Evolutionary conservation across 2,888 invertebrate species (phyloP), one percentile per base, ranked within the genome.

Genomic region (Tortrix viridana): DNA sequence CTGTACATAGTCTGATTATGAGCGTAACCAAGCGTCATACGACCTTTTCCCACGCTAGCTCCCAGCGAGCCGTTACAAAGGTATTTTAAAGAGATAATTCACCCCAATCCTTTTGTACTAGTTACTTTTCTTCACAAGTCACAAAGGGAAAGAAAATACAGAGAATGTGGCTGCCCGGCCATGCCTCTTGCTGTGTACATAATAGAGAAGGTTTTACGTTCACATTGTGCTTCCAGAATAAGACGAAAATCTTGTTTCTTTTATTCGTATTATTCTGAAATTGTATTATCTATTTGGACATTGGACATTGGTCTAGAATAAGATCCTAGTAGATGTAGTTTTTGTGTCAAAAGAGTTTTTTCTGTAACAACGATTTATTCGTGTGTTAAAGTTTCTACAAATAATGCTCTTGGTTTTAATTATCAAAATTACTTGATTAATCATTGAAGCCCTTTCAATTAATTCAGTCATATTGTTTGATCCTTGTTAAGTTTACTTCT

Each of bases 71-170:
- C 38, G 16, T 37, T 22, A 37, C 23, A 37, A 37, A 41, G 20
- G 20, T 44, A 52, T 32, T 46, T 60, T 46, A 49, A 58, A 48
- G n/a, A 58, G 57, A 37, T 46, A 53, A 53, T 60, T 53, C 22
- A 37, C 22, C 23, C 37, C 60, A 53, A 53, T 23, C 60, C 53
- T 38, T 53, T 46, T 37, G 37, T 46, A 23, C 60, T 53, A 47
- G 53, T 46, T 56, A 56, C 55, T 26, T 32, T 49, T 9, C 23
- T 48, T 49, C 59, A 32, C 54, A 43, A 26, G 44, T 19, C 64
- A 44, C 65, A 67, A 66, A 65, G 64, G 68, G 58, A 69, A 68
- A 71, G 69, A 70, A 72, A 75, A 76, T 74, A 67, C 68, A 74
- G 74, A 73, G 73, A 75, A 76, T 76, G 37, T 12, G 12, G 48